These are phyloP conservation scores for Sisyra terminalis DNA, from an alignment of 2,888 invertebrate species.

Conservation along the genomic window DNA sequence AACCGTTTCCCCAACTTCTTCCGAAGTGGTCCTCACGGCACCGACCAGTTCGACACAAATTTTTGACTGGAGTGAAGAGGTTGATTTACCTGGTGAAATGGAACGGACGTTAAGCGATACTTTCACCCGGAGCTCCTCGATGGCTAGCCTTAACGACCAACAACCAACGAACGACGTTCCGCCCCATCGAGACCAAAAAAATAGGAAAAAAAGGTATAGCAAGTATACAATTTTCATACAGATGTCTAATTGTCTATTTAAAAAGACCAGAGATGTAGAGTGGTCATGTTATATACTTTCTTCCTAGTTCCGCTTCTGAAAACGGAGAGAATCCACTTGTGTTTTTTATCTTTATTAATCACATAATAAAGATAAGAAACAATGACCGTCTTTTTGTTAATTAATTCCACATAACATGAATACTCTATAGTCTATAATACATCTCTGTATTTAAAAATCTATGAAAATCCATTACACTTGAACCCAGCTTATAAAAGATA, in stretches of 20 bases:
- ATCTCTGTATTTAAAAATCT: no score
- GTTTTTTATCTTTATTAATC: no score
- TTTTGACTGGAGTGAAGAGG: conserved; percentile 41
- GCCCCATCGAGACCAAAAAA: conserved; percentile 1
- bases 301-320: no score
- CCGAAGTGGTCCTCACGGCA: background rate
- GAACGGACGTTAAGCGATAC: conserved; percentile 27
- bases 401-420: no score
- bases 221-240: conserved; percentile 1
- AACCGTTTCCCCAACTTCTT: background rate
- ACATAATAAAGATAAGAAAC: no score
- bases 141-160: conserved; percentile 28
- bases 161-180: conserved; percentile 6
- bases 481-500: no score
- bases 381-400: no score
- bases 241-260: background rate
- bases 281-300: no score
- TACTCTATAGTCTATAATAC: no score
- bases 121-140: conserved; percentile 35
- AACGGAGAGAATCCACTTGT: no score
- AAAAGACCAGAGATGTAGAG: no score
- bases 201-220: conserved; percentile 3
- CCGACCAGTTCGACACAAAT: background rate
- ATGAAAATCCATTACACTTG: no score
- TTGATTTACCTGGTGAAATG: conserved; percentile 33